Evolutionary conservation across 2,797 vertebrate genomes (phyloP).

Genomic region (Hydrolagus colliei): DNA sequence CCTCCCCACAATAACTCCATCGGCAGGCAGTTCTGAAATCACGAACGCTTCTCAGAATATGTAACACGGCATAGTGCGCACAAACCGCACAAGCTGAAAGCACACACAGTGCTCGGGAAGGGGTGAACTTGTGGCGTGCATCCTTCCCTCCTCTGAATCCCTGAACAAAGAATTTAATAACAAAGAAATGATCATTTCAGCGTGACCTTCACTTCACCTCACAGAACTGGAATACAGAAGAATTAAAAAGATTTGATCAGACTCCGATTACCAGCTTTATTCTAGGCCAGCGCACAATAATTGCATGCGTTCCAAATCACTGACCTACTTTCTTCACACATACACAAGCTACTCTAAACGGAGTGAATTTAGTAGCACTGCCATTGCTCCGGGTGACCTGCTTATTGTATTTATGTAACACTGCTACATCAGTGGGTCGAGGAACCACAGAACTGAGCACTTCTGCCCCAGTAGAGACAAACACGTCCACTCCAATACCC

Average conservation of each 20-base stretch:
- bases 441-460: background rate
- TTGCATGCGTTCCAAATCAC: conserved; percentile 60
- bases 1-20: background rate
- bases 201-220: background rate
- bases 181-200: background rate
- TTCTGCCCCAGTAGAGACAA: background rate
- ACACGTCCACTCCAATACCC: background rate
- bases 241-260: conserved; percentile 52
- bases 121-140: background rate
- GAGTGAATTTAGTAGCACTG: conserved; percentile 44
- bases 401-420: conserved; percentile 36
- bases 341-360: conserved; percentile 44
- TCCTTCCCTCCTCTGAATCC: background rate
- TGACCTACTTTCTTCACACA: conserved; percentile 58
- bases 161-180: background rate
- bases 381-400: conserved; percentile 43
- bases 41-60: background rate
- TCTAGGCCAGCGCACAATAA: conserved; percentile 63
- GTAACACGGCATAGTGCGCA: background rate
- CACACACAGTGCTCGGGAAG: background rate
- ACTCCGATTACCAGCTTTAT: conserved; percentile 58
- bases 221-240: background rate
- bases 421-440: background rate
- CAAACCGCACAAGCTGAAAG: background rate
- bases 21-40: background rate